A percentile compares a stretch with the other conserved stretches of the same genome.
phyloP scores from a whole-genome alignment of 2,888 invertebrate species.

The Coelinius sp. region DNA sequence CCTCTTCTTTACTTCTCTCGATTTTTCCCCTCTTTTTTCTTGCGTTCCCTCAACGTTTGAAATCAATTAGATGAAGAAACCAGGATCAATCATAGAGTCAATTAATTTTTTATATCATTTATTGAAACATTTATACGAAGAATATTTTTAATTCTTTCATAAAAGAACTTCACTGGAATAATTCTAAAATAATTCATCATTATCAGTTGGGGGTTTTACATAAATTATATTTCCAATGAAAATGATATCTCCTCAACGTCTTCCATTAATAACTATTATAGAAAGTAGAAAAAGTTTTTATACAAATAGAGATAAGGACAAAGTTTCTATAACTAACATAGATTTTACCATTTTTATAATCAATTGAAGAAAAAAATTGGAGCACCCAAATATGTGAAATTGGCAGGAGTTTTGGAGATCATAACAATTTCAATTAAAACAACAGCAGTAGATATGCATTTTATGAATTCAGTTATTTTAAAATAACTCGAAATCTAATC shows the following conservation, averaged over 20 bases:
- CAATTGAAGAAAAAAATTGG: background rate
- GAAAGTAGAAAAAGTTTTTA: slow-evolving; percentile 36
- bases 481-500: too few species aligned
- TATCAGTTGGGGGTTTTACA: background rate
- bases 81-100: too few species aligned
- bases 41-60: too few species aligned
- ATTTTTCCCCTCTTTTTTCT: too few species aligned
- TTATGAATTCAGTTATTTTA: background rate
- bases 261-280: slow-evolving; percentile 17
- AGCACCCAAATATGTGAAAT: slow-evolving; percentile 14
- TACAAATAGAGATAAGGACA: slow-evolving; percentile 30
- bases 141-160: background rate
- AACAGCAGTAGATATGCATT: background rate
- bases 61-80: too few species aligned
- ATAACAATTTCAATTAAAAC: background rate
- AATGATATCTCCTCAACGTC: slow-evolving; percentile 4
- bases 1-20: too few species aligned
- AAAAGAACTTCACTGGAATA: background rate
- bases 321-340: background rate
- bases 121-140: slow-evolving; percentile 1
- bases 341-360: background rate
- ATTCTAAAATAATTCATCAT: background rate
- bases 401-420: slow-evolving; percentile 14
- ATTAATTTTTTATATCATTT: slow-evolving; percentile 2
- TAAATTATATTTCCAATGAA: slow-evolving; percentile 15